phyloP scores from a whole-genome alignment of 2,888 invertebrate genomes.

The Aleiodes testaceus region DNA sequence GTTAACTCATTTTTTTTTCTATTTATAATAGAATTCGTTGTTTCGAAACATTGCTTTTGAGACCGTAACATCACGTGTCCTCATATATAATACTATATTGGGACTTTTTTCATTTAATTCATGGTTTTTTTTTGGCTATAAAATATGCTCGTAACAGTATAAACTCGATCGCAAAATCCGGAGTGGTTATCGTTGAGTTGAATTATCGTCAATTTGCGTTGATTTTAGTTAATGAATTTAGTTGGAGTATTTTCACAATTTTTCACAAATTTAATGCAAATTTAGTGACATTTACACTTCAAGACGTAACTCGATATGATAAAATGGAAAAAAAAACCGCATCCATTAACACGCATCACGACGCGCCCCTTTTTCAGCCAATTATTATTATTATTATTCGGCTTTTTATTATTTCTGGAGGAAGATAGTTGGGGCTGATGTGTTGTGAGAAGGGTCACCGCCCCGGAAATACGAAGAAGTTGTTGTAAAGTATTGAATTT shows the following conservation, averaged over 20 bases:
- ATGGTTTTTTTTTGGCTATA: constrained; percentile 59
- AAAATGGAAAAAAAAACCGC: constrained; percentile 1
- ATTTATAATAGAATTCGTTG: constrained; percentile 71
- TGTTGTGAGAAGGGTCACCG: neutral
- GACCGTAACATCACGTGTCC: constrained; percentile 58
- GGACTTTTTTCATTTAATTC: constrained; percentile 51
- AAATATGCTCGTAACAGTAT: constrained; percentile 61
- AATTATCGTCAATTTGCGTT: constrained; percentile 1
- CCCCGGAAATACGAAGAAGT: constrained; percentile 22
- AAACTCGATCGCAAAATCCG: constrained; percentile 45
- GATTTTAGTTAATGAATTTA: constrained; percentile 9
- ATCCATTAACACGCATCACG: constrained; percentile 18
- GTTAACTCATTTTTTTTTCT: constrained; percentile 49
- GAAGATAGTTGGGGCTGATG: constrained; percentile 21
- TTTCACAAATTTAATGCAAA: neutral
- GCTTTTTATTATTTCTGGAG: neutral
- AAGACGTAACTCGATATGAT: too few relatives aligned
- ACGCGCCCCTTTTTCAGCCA: neutral
- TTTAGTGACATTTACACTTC: constrained; percentile 14
- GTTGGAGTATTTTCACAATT: constrained; percentile 1
- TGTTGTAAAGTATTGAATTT: constrained; percentile 1
- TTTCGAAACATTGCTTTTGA: constrained; percentile 73
- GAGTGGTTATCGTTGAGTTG: constrained; percentile 13
- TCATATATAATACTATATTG: constrained; percentile 46
- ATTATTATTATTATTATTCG: constrained; percentile 10